Evolutionary conservation across 2,113 vertebrate genomes (phyloP).

Genomic region (Pristiophorus japonicus): DNA sequence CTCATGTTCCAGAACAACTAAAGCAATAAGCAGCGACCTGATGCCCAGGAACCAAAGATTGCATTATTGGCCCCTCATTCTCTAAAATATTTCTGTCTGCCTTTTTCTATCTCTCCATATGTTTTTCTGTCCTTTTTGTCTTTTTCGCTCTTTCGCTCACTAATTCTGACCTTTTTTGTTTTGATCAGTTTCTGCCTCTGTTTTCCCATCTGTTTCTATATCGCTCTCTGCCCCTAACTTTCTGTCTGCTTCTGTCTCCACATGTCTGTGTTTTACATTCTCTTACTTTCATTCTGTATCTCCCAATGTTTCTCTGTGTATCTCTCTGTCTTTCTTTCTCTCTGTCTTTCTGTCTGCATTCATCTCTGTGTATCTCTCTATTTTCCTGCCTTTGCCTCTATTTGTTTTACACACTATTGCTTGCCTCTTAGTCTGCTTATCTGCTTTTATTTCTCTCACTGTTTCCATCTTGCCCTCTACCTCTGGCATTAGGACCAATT

Average conservation of each 20-base stretch:
- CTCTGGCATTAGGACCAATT: not conserved
- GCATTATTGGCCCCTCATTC: too few species aligned
- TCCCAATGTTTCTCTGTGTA: not conserved
- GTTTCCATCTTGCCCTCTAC: not conserved
- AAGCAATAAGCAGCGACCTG: too few species aligned
- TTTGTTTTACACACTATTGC: not conserved
- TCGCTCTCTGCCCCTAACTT: not conserved
- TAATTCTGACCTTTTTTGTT: too few species aligned
- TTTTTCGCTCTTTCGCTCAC: not conserved
- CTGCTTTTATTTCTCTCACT: not conserved
- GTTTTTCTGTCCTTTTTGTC: not conserved
- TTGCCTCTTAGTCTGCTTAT: not conserved
- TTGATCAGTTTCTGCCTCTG: too few species aligned
- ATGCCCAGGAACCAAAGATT: too few species aligned
- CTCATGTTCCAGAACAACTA: too few species aligned
- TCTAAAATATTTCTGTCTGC: too few species aligned
- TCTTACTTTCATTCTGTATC: not conserved
- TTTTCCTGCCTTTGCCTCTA: not conserved
- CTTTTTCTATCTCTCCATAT: not conserved
- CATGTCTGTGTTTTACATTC: not conserved
- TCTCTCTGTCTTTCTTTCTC: not conserved
- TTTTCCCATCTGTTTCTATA: not conserved
- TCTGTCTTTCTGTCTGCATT: not conserved
- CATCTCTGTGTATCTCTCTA: not conserved
- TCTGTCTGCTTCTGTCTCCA: not conserved